phyloP scores from a whole-genome alignment of 2,888 invertebrate genomes.

The Chloroclysta siterata region DNA sequence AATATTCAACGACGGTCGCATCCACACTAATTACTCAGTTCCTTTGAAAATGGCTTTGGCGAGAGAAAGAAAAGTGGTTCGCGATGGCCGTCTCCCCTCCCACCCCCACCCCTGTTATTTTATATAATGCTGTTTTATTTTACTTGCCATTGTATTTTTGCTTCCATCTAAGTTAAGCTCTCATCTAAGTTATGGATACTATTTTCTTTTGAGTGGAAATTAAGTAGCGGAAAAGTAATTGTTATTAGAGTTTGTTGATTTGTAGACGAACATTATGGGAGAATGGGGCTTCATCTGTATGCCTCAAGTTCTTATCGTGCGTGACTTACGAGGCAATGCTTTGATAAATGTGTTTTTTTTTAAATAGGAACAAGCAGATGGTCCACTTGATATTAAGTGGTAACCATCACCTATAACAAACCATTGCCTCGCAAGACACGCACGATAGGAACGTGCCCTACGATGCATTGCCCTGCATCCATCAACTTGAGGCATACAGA shows the following conservation, averaged over 20 bases:
- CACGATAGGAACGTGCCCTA: too few relatives aligned
- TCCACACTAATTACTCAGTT: conserved; percentile 52
- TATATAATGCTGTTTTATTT: conserved; percentile 70
- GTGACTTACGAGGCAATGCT: too few relatives aligned
- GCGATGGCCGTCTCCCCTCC: conserved; percentile 54
- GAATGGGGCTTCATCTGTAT: too few relatives aligned
- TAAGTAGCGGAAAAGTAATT: conserved; percentile 9
- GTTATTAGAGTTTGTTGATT: conserved; percentile 12
- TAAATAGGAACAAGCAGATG: too few relatives aligned
- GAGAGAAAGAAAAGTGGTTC: conserved; percentile 76
- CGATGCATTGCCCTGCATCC: too few relatives aligned
- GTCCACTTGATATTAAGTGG: too few relatives aligned
- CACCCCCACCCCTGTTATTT: conserved; percentile 53
- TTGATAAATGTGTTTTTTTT: too few relatives aligned
- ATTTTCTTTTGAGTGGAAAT: conserved; percentile 7
- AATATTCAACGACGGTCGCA: conserved; percentile 28
- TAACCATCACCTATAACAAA: too few relatives aligned
- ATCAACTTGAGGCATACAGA: too few relatives aligned
- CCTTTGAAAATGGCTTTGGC: conserved; percentile 66
- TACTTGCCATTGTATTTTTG: conserved; percentile 71
- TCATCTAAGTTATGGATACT: conserved; percentile 39
- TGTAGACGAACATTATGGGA: not conserved
- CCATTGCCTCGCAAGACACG: too few relatives aligned
- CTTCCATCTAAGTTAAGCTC: conserved; percentile 44
- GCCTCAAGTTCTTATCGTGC: too few relatives aligned